Evolutionary conservation across 2,113 vertebrate species (phyloP).

Genomic region (Rhabdomys dilectus): DNA sequence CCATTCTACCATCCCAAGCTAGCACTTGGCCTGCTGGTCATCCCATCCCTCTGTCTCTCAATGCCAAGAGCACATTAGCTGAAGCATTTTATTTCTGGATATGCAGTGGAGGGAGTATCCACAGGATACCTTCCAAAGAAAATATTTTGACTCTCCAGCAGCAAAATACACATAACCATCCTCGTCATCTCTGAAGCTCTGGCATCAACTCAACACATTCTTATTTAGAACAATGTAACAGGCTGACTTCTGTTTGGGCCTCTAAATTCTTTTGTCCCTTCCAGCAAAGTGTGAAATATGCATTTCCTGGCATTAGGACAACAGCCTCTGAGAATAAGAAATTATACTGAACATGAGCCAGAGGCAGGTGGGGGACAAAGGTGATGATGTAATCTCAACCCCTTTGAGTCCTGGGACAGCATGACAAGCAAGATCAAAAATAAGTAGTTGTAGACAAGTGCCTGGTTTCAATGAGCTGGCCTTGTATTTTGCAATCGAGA

Average conservation of each 20-base stretch:
- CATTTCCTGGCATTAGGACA: conserved; percentile 52
- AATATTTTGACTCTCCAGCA: conserved; percentile 71
- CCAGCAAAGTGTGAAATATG: conserved; percentile 75
- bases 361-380: neutral
- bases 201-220: conserved; percentile 74
- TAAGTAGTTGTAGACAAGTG: neutral
- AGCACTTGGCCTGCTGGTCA: neutral
- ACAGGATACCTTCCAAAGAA: conserved; percentile 69
- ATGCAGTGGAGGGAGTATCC: conserved; percentile 38
- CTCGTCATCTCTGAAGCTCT: conserved; percentile 72
- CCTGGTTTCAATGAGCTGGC: neutral
- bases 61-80: neutral
- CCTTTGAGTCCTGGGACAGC: neutral
- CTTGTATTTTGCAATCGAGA: neutral
- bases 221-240: conserved; percentile 78
- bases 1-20: accelerated
- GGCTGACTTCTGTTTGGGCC: conserved; percentile 76
- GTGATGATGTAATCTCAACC: accelerated
- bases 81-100: conserved; percentile 18
- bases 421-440: neutral
- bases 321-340: conserved; percentile 2
- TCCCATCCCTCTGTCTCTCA: neutral
- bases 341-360: neutral
- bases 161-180: conserved; percentile 72
- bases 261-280: conserved; percentile 66